Conservation (phyloP, 2,113 vertebrate genomes). For the Oreocharis arfaki region DNA sequence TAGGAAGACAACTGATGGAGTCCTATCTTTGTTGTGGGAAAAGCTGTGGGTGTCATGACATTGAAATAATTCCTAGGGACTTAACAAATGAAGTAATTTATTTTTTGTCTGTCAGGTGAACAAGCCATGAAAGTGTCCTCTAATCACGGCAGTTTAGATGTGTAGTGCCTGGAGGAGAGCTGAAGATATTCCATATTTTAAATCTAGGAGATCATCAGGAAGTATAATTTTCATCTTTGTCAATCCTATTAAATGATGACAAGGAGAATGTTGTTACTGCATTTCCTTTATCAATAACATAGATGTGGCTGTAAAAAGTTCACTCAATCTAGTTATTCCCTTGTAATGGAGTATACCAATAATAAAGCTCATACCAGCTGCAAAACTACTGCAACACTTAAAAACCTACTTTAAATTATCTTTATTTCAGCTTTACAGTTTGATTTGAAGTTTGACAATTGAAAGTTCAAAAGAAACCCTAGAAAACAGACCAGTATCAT, state of each 20-base stretch:
- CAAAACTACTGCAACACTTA: neutral
- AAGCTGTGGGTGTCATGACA: neutral
- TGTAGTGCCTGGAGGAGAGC: neutral
- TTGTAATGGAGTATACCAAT: neutral
- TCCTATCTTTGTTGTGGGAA: neutral
- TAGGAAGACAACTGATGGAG: neutral
- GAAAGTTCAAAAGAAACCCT: neutral
- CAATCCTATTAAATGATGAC: neutral
- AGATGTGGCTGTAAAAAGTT: neutral
- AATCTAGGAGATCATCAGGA: neutral
- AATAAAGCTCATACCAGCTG: neutral
- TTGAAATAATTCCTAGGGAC: slow-evolving; percentile 4
- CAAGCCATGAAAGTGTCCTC: neutral
- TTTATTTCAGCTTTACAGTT: neutral
- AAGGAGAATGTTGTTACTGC: neutral
- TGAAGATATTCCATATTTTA: neutral
- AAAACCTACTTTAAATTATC: neutral
- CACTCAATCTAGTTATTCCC: neutral
- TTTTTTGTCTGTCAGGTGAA: slow-evolving; percentile 21
- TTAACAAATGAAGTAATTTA: slow-evolving; percentile 28
- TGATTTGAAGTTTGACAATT: neutral
- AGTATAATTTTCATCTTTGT: neutral
- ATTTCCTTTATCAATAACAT: neutral
- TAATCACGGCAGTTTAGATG: neutral
- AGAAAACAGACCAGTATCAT: neutral